Evolutionary conservation across 2,888 invertebrate genomes (phyloP).

Genomic region (Parnassius glacialis): DNA sequence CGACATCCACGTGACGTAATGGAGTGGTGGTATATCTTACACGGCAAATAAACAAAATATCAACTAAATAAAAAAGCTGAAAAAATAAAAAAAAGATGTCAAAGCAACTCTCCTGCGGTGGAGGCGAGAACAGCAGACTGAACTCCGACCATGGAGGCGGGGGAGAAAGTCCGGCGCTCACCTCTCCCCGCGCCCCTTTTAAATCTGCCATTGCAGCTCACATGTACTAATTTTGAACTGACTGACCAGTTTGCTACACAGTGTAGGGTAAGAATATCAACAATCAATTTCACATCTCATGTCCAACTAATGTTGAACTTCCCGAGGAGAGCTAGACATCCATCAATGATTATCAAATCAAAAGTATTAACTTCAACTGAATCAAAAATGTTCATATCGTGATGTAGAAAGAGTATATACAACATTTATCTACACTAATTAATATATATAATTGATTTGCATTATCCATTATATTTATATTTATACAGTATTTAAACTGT

Average conservation of each 20-base stretch:
- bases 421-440: no score
- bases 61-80: no score
- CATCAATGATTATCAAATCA: not conserved
- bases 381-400: slow-evolving; percentile 40
- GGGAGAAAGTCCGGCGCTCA: slow-evolving; percentile 51
- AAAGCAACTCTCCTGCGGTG: slow-evolving; percentile 37
- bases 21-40: no score
- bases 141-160: slow-evolving; percentile 49
- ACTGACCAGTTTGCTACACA: slow-evolving; percentile 10
- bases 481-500: no score
- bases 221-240: slow-evolving; percentile 15
- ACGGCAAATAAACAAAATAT: no score
- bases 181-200: slow-evolving; percentile 47
- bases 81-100: slow-evolving; percentile 36
- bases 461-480: no score
- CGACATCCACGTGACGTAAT: no score
- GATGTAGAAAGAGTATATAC: slow-evolving; percentile 34
- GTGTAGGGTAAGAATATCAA: slow-evolving; percentile 28
- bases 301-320: slow-evolving; percentile 45
- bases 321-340: slow-evolving; percentile 71
- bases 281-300: slow-evolving; percentile 39
- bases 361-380: slow-evolving; percentile 21
- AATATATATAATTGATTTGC: no score
- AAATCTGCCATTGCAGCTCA: slow-evolving; percentile 45
- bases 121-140: slow-evolving; percentile 68